These are phyloP conservation scores for Crotalus tigris DNA, from an alignment of 2,113 vertebrate genomes.

Conservation along the genomic window DNA sequence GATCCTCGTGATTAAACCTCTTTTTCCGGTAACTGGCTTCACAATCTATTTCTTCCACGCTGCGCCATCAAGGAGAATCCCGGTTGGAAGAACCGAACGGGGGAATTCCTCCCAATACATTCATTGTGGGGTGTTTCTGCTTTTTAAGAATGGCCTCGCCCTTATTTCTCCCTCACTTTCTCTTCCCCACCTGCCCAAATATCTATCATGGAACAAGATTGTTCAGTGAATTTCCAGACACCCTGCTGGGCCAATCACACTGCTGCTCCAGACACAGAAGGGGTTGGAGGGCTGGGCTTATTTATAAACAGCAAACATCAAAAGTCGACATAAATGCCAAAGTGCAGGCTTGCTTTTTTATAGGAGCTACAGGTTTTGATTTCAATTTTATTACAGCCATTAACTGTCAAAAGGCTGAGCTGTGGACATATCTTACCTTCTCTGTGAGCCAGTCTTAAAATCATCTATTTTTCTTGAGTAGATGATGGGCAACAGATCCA, in stretches of 20 bases:
- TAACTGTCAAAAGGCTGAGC: background rate
- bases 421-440: background rate
- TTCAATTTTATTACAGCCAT: background rate
- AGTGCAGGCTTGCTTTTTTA: background rate
- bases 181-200: background rate
- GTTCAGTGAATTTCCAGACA: conserved; percentile 8
- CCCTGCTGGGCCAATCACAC: conserved; percentile 6
- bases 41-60: too few relatives aligned
- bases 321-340: conserved; percentile 7
- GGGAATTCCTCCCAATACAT: too few relatives aligned
- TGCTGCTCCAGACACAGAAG: background rate
- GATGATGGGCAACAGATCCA: background rate
- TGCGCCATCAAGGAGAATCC: too few relatives aligned
- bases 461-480: background rate
- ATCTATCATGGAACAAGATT: background rate
- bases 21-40: too few relatives aligned
- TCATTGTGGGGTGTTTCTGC: background rate
- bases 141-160: background rate
- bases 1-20: too few relatives aligned
- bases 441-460: background rate
- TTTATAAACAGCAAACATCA: conserved; percentile 15
- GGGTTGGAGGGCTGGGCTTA: background rate
- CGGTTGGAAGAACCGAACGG: too few relatives aligned
- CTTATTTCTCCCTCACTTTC: background rate
- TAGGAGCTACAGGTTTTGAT: background rate